Evolutionary conservation across 2,888 invertebrate genomes (phyloP).

Genomic region (Dicranocentrus wangi): DNA sequence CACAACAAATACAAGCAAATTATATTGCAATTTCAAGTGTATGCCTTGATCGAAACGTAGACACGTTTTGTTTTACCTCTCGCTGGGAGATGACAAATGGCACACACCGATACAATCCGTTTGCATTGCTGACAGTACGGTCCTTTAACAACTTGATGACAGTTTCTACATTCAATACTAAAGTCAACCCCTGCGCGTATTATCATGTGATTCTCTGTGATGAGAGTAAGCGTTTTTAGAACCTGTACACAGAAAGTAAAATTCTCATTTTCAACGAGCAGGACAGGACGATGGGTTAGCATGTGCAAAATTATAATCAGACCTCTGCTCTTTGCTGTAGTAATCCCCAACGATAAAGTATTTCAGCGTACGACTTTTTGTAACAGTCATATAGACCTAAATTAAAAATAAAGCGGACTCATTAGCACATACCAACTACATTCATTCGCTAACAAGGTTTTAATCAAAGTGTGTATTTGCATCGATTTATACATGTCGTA

Average conservation of each 20-base stretch:
- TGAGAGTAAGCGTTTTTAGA: slow-evolving; percentile 78
- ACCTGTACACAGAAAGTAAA: slow-evolving; percentile 76
- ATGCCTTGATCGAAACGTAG: neutral
- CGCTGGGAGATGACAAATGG: slow-evolving; percentile 89
- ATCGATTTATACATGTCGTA: too few relatives aligned
- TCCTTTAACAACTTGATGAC: slow-evolving; percentile 80
- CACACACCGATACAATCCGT: slow-evolving; percentile 84
- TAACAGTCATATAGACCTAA: slow-evolving; percentile 85
- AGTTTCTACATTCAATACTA: slow-evolving; percentile 83
- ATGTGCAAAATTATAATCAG: neutral
- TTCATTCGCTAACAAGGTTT: slow-evolving; percentile 9
- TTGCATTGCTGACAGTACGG: slow-evolving; percentile 83
- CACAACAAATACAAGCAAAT: slow-evolving; percentile 40
- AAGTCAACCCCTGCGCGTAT: slow-evolving; percentile 82
- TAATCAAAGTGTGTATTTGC: slow-evolving; percentile 4
- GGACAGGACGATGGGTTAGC: neutral
- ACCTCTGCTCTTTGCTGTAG: slow-evolving; percentile 84
- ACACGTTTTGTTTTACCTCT: too few relatives aligned
- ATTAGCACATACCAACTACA: slow-evolving; percentile 24
- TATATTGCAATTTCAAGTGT: neutral
- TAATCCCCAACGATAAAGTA: slow-evolving; percentile 89
- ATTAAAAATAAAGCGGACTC: slow-evolving; percentile 1
- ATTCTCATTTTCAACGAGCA: neutral
- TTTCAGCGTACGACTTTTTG: slow-evolving; percentile 90
- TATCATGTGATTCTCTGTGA: slow-evolving; percentile 74